phyloP scores from a whole-genome alignment of 2,113 vertebrate species.

The Hassar affinis region DNA sequence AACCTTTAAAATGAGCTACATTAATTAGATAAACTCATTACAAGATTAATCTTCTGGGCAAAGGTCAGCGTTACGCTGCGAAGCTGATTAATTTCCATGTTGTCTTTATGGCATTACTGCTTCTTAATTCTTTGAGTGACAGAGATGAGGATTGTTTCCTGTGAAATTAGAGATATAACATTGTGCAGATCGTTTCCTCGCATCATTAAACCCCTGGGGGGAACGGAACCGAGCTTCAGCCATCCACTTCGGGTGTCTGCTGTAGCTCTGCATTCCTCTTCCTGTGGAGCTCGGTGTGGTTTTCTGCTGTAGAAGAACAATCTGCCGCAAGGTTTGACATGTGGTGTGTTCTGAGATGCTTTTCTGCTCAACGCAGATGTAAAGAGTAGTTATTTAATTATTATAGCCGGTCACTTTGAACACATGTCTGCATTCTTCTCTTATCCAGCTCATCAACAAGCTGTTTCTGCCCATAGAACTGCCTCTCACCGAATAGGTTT shows the following conservation, averaged over 20 bases:
- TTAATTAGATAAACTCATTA: conserved; percentile 51
- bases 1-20: conserved; percentile 34
- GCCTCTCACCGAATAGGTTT: not conserved
- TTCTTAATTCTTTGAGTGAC: not conserved
- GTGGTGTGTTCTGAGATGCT: not conserved
- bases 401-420: not conserved
- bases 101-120: not conserved
- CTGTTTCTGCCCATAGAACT: not conserved
- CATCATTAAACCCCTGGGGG: not conserved
- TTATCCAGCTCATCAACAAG: not conserved
- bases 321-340: not conserved
- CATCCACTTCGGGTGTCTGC: not conserved
- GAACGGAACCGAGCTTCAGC: not conserved
- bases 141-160: not conserved
- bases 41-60: conserved; percentile 35
- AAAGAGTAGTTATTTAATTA: not conserved
- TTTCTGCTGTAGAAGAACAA: not conserved
- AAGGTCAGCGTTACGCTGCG: conserved; percentile 20
- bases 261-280: not conserved
- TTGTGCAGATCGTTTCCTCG: not conserved
- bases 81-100: no score
- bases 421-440: not conserved
- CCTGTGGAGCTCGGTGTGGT: not conserved
- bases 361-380: not conserved
- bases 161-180: not conserved